Percentiles rank a stretch among this genome's conserved stretches.
Evolutionary conservation across 2,113 vertebrate genomes (phyloP).

Genomic region (Chionodraco myersi): DNA sequence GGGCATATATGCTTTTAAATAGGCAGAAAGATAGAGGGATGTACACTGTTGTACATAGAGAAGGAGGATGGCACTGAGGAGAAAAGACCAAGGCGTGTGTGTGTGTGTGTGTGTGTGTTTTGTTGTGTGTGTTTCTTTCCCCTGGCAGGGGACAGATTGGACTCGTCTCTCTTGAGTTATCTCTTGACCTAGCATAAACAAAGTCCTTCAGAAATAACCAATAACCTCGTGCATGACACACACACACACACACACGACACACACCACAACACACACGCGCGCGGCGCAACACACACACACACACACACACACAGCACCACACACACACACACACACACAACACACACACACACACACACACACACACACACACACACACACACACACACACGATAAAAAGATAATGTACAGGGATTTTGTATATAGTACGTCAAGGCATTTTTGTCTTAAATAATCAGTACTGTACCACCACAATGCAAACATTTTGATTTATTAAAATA

Average conservation of each 20-base stretch:
- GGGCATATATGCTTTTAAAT: slow-evolving; percentile 79
- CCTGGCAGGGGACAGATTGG: slow-evolving; percentile 71
- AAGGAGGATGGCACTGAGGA: slow-evolving; percentile 45
- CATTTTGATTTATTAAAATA: too few relatives aligned
- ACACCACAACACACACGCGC: too few relatives aligned
- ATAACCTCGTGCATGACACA: slow-evolving; percentile 6
- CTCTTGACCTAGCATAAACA: slow-evolving; percentile 66
- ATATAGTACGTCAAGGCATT: too few relatives aligned
- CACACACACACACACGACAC: neutral
- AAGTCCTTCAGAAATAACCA: slow-evolving; percentile 52
- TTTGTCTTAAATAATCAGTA: too few relatives aligned
- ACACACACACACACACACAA: slow-evolving; percentile 9
- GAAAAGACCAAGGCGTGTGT: slow-evolving; percentile 45
- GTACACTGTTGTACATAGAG: slow-evolving; percentile 45
- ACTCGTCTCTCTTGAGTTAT: slow-evolving; percentile 65
- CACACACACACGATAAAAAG: too few relatives aligned
- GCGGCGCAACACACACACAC: too few relatives aligned
- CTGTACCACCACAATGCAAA: too few relatives aligned
- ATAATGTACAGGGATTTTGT: too few relatives aligned
- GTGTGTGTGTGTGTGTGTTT: slow-evolving; percentile 31
- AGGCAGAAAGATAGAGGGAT: slow-evolving; percentile 50
- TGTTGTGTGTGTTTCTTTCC: slow-evolving; percentile 45
- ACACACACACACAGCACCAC: slow-evolving; percentile 14
- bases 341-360: too few relatives aligned
- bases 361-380: too few relatives aligned